These are phyloP conservation scores for Iselma pallidipennis DNA, from an alignment of 2,888 invertebrate species.

Conservation along the genomic window DNA sequence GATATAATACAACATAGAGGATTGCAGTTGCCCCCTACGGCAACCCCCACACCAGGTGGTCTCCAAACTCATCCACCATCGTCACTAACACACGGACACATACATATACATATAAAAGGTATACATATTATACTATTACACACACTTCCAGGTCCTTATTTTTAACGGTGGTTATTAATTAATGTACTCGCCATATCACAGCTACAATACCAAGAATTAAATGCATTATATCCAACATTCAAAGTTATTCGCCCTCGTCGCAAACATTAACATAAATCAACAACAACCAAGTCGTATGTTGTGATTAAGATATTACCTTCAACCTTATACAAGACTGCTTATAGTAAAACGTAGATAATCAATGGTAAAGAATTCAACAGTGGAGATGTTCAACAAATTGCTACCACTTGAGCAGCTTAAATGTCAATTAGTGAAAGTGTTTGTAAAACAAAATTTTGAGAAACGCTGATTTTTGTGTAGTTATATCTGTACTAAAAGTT, in stretches of 20 bases:
- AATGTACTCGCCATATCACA: constrained; percentile 38
- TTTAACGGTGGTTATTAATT: constrained; percentile 40
- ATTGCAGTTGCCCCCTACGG: constrained; percentile 31
- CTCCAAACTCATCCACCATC: constrained; percentile 21
- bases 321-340: background rate
- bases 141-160: constrained; percentile 42
- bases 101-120: constrained; percentile 18
- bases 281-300: constrained; percentile 35
- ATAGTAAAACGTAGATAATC: background rate
- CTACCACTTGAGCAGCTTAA: no score
- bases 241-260: constrained; percentile 33
- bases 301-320: constrained; percentile 40
- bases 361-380: background rate
- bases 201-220: constrained; percentile 41
- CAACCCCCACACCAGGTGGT: constrained; percentile 21
- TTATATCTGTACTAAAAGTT: no score
- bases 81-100: constrained; percentile 27
- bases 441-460: no score
- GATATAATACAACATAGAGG: constrained; percentile 39
- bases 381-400: background rate
- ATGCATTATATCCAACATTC: constrained; percentile 17
- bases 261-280: constrained; percentile 44
- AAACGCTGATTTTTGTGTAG: no score
- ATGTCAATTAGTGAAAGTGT: no score
- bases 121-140: constrained; percentile 27